Percentiles rank a stretch among this genome's conserved stretches.
phyloP scores from a whole-genome alignment of 64 coral and sea anemone genomes.

The Acropora tenuis region DNA sequence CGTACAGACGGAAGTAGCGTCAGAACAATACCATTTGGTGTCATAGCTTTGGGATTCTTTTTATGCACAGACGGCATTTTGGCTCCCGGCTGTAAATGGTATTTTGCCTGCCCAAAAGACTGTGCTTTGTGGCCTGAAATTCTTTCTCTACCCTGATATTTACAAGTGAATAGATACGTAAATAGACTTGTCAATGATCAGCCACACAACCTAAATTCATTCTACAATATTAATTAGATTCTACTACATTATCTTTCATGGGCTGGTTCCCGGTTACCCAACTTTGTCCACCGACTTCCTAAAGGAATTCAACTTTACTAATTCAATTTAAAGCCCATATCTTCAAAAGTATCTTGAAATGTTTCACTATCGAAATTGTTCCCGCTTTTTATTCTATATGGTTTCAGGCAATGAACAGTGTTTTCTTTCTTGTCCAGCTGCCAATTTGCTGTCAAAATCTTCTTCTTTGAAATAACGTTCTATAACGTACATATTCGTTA shows the following conservation, averaged over 20 bases:
- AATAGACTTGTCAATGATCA: not conserved
- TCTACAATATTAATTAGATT: not conserved
- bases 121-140: not conserved
- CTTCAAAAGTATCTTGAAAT: conserved; percentile 73
- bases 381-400: conserved; percentile 25
- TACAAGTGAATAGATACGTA: no score
- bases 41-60: no score
- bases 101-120: no score
- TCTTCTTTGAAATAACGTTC: not conserved
- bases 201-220: not conserved
- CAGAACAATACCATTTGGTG: no score
- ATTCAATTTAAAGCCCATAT: conserved; percentile 3
- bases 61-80: no score
- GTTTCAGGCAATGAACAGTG: conserved; percentile 25
- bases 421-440: not conserved
- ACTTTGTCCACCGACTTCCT: not conserved
- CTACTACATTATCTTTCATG: conserved; percentile 31
- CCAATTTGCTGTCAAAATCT: not conserved
- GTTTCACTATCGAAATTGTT: conserved; percentile 65
- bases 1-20: no score
- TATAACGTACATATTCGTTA: not conserved
- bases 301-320: conserved; percentile 28
- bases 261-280: not conserved
- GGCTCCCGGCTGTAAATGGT: no score
- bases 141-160: not conserved